Percentiles rank a stretch among this genome's conserved stretches.
Conservation (phyloP, 2,113 vertebrate species). For the Pogona vitticeps region DNA sequence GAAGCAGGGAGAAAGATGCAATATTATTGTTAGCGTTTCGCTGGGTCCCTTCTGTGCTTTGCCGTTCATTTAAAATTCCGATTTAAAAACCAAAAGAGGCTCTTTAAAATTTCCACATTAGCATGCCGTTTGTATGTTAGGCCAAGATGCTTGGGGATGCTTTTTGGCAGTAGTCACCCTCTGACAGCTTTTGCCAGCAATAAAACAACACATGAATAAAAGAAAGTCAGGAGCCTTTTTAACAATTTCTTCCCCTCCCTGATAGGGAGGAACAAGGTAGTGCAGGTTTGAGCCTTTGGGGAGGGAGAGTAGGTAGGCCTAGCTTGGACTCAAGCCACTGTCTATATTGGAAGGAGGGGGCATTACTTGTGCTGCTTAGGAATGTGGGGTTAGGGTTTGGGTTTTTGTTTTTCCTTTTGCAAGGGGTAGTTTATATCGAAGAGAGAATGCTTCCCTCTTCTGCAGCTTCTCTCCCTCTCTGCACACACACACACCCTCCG, state of each 20-base stretch:
- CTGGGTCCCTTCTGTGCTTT: constrained; percentile 66
- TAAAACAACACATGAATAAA: constrained; percentile 78
- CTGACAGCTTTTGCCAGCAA: constrained; percentile 73
- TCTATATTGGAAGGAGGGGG: background rate
- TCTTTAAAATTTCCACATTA: constrained; percentile 77
- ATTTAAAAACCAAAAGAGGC: constrained; percentile 68
- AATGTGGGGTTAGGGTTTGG: constrained; percentile 47
- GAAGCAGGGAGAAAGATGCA: constrained; percentile 44
- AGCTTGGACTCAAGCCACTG: background rate
- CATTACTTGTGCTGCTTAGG: constrained; percentile 44
- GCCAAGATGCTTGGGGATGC: constrained; percentile 73
- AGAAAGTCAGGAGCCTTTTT: constrained; percentile 50
- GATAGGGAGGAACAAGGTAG: constrained; percentile 3
- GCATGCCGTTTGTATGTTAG: constrained; percentile 73
- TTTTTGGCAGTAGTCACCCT: constrained; percentile 69
- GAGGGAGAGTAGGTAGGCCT: background rate
- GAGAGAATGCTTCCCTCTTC: background rate
- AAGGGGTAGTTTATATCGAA: constrained; percentile 20
- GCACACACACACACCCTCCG: background rate
- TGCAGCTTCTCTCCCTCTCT: background rate
- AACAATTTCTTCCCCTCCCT: constrained; percentile 12
- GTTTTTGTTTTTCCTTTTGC: background rate
- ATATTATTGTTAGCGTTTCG: constrained; percentile 66
- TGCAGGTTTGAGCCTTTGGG: background rate
- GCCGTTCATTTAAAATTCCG: constrained; percentile 75